A percentile compares a stretch with the other conserved stretches of the same genome.
These are phyloP conservation scores for Heliothis peltigera DNA, from an alignment of 2,888 invertebrate genomes.

Conservation along the genomic window DNA sequence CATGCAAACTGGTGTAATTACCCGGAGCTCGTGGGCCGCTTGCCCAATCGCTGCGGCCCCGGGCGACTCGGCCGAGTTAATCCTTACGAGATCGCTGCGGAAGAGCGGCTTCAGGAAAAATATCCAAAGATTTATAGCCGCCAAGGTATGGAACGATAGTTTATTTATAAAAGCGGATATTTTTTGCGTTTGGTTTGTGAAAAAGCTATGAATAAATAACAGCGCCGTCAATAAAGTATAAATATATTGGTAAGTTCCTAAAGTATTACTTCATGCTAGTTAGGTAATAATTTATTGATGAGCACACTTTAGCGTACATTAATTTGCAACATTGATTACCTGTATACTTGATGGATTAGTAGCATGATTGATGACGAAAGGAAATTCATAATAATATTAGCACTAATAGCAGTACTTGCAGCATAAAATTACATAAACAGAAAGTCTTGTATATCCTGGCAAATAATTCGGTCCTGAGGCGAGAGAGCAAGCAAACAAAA, in stretches of 20 bases:
- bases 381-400: conserved; percentile 37
- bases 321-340: conserved; percentile 33
- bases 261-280: neutral
- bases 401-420: conserved; percentile 49
- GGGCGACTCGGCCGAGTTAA: conserved; percentile 45
- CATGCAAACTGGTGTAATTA: conserved; percentile 57
- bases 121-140: conserved; percentile 27
- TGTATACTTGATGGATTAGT: conserved; percentile 32
- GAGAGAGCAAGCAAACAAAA: conserved; percentile 79
- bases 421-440: conserved; percentile 47
- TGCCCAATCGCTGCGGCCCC: conserved; percentile 50
- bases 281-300: conserved; percentile 28
- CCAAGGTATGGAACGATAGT: conserved; percentile 10
- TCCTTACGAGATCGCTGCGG: conserved; percentile 38
- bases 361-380: conserved; percentile 36
- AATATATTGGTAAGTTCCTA: neutral
- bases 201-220: neutral
- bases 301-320: conserved; percentile 34
- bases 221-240: neutral
- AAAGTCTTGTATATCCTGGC: conserved; percentile 66
- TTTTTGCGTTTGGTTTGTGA: neutral
- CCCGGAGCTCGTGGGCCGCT: conserved; percentile 41
- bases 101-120: conserved; percentile 40
- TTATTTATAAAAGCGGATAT: conserved; percentile 4
- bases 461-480: conserved; percentile 81